Evolutionary conservation across 2,113 vertebrate species (phyloP).

Genomic region (Diglossa brunneiventris): DNA sequence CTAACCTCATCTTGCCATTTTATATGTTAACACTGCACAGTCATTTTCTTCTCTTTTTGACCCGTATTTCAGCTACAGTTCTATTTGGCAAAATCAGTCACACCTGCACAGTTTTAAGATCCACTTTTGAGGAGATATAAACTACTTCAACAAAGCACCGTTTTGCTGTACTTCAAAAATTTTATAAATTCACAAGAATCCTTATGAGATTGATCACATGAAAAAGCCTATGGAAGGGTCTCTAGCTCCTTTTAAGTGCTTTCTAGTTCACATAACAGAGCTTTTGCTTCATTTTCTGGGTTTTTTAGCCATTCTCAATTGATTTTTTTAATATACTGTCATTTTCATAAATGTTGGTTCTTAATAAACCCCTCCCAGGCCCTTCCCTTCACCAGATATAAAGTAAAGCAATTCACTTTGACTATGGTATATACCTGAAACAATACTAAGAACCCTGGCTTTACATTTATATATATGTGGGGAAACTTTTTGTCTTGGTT

Average conservation of each 20-base stretch:
- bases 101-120: background rate
- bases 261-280: background rate
- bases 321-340: background rate
- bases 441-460: background rate
- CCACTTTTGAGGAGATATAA: background rate
- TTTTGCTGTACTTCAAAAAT: slow-evolving; percentile 1
- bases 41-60: background rate
- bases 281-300: background rate
- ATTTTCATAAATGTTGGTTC: background rate
- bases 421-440: background rate
- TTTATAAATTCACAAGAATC: background rate
- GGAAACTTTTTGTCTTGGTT: background rate
- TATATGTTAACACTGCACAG: background rate
- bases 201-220: background rate
- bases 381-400: background rate
- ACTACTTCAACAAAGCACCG: background rate
- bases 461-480: background rate
- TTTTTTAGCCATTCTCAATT: background rate
- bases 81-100: slow-evolving; percentile 33
- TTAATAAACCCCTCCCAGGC: background rate
- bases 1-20: background rate
- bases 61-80: slow-evolving; percentile 31
- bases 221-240: background rate
- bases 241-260: slow-evolving; percentile 3
- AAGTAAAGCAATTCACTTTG: background rate